phyloP scores from a whole-genome alignment of 1,140 invertebrate genomes.

The Aricia agestis region DNA sequence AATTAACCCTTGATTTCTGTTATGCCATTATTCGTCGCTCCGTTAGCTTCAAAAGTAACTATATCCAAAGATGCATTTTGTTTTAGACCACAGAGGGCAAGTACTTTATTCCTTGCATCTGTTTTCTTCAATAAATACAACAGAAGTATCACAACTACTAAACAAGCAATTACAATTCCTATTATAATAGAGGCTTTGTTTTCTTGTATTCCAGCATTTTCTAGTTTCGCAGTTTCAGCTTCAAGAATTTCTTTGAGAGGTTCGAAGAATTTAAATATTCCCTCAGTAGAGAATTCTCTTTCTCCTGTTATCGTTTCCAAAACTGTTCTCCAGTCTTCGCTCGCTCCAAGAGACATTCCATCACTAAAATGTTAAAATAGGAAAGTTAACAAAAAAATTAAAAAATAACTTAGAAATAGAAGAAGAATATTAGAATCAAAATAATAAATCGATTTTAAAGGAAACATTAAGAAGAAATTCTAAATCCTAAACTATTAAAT shows the following conservation, averaged over 20 bases:
- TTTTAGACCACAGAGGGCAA: constrained; percentile 55
- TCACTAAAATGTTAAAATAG: constrained; percentile 44
- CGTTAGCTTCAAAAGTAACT: constrained; percentile 51
- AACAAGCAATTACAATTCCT: constrained; percentile 48
- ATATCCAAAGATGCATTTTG: constrained; percentile 70
- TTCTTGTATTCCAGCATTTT: constrained; percentile 45
- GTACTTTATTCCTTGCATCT: constrained; percentile 40
- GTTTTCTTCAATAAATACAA: constrained; percentile 60
- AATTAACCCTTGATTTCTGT: constrained; percentile 58
- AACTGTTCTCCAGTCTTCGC: constrained; percentile 79
- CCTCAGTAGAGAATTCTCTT: constrained; percentile 70
- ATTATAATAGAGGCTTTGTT: constrained; percentile 57
- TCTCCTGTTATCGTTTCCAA: constrained; percentile 78
- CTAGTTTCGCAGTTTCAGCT: constrained; percentile 52
- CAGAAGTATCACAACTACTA: constrained; percentile 53
- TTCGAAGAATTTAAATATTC: constrained; percentile 71
- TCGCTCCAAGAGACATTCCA: constrained; percentile 78
- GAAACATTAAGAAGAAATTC: too few species aligned
- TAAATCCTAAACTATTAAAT: too few species aligned
- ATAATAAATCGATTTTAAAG: too few species aligned
- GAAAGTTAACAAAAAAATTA: too few species aligned
- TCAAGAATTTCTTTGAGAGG: constrained; percentile 54
- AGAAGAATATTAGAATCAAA: too few species aligned
- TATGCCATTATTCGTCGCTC: constrained; percentile 48
- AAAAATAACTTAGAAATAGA: too few species aligned